phyloP scores from a whole-genome alignment of 2,888 invertebrate species.

The Pseudococcus viburni region DNA sequence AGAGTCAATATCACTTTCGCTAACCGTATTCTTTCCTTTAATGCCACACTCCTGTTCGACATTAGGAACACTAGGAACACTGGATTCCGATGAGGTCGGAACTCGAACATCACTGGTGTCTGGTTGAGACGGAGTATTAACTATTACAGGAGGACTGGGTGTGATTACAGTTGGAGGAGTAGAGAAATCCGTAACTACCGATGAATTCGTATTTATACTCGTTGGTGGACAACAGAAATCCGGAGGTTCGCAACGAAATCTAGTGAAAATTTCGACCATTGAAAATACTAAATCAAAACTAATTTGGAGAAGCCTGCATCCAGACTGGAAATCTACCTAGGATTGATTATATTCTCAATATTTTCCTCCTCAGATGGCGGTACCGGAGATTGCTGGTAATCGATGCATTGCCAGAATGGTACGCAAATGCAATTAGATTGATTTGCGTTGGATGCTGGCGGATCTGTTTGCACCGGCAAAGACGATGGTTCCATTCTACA shows the following conservation, averaged over 20 bases:
- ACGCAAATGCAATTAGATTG: not conserved
- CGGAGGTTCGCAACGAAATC: not conserved
- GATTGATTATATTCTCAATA: not conserved
- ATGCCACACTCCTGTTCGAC: not conserved
- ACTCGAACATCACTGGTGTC: not conserved
- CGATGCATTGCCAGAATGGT: constrained; percentile 12
- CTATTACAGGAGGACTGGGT: not conserved
- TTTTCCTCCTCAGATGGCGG: not conserved
- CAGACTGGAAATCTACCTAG: not conserved
- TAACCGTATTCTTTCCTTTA: not conserved
- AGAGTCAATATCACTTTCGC: not conserved
- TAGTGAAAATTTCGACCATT: not conserved
- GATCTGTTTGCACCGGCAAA: not conserved
- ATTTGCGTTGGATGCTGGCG: not conserved
- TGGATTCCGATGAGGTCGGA: not conserved
- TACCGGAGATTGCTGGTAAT: not conserved
- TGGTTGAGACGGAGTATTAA: not conserved
- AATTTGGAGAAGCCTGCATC: too few relatives aligned
- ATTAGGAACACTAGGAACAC: not conserved
- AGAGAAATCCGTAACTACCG: not conserved
- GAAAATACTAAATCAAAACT: not conserved
- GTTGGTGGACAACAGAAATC: not conserved
- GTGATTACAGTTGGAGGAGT: not conserved
- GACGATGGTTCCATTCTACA: not conserved
- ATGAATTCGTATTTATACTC: not conserved